Evolutionary conservation across 2,888 invertebrate species (phyloP), one percentile per base, ranked within the genome.

Genomic region (Byasa hedistus): DNA sequence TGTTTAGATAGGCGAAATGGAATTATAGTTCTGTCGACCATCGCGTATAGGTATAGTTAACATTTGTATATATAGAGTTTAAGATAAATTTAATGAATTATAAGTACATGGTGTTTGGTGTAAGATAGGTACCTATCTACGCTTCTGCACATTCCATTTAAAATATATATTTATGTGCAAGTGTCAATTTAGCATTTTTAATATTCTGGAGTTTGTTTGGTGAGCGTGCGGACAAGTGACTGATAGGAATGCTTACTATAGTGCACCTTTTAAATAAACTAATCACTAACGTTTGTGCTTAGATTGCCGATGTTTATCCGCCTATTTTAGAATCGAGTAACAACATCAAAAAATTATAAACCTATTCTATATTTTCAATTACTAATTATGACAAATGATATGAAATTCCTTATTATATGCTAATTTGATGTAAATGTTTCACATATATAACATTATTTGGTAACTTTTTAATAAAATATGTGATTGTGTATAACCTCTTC

Each of bases 161-260:
- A 48, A 86, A 87, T 88, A 86, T 89, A 83, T 89, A 90, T 91
- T 91, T 91, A 89, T 90, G 82, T 82, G 75, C 91, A 89, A 90
- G 91, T 76, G 75, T 89, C 79, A 86, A 89, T 91, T 91, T 91
- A 88, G 90, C 89, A 86, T 81, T 74, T 72, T 72, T 44, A 62
- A 61, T 60, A 19, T 68, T 48, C n/a, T 24, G 24, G 73, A 73
- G 71, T 71, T 71, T 70, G 69, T 74, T 79, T 81, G 84, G 83
- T 79, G 82, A 81, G 82, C 82, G 84, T 77, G 76, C 64, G 67
- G 57, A 57, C 57, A 44, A 60, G 15, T 44, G 52, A 22, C 52
- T 56, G 21, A 22, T 27, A 39, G 27, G 22, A 24, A 17, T 22
- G 22, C n/a, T 22, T n/a, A 17, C 44, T 59, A 17, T 48, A 32